Percentiles rank a stretch among this genome's conserved stretches.
Evolutionary conservation across 2,797 vertebrate species (phyloP).

Genomic region (Phoeniculus purpureus): DNA sequence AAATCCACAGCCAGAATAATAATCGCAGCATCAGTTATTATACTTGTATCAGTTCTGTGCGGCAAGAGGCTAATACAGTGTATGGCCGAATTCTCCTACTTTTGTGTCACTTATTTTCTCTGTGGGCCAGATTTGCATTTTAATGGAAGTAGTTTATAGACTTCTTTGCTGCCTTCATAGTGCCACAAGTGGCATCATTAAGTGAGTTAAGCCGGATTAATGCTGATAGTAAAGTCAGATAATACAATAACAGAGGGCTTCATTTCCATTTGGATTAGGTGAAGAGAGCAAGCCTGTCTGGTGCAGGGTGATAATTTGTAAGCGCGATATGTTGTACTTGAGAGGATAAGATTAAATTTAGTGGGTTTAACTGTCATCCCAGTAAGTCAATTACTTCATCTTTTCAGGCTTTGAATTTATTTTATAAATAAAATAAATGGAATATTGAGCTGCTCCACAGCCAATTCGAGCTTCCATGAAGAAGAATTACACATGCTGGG

Average conservation of each 20-base stretch:
- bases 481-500: conserved; percentile 83
- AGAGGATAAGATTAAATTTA: conserved; percentile 90
- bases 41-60: conserved; percentile 82
- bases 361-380: conserved; percentile 88
- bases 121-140: conserved; percentile 98
- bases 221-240: conserved; percentile 96
- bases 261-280: conserved; percentile 91
- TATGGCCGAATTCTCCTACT: conserved; percentile 88
- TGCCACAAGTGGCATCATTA: conserved; percentile 99
- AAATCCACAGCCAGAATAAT: conserved; percentile 85
- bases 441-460: conserved; percentile 84
- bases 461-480: conserved; percentile 81
- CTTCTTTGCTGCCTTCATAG: conserved; percentile 90
- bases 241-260: conserved; percentile 90
- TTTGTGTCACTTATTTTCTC: conserved; percentile 93
- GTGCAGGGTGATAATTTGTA: conserved; percentile 81
- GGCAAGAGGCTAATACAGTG: conserved; percentile 76
- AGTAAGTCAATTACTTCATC: conserved; percentile 89
- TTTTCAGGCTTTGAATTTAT: conserved; percentile 88
- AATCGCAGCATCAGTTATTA: conserved; percentile 96
- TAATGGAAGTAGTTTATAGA: conserved; percentile 99
- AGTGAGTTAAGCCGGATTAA: conserved; percentile 99
- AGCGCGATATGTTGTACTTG: conserved; percentile 85
- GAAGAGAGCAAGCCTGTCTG: conserved; percentile 82
- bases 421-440: conserved; percentile 89